Evolutionary conservation across 2,797 vertebrate genomes (phyloP), one percentile per base, ranked within the genome.

Genomic region (Muscicapa striata): DNA sequence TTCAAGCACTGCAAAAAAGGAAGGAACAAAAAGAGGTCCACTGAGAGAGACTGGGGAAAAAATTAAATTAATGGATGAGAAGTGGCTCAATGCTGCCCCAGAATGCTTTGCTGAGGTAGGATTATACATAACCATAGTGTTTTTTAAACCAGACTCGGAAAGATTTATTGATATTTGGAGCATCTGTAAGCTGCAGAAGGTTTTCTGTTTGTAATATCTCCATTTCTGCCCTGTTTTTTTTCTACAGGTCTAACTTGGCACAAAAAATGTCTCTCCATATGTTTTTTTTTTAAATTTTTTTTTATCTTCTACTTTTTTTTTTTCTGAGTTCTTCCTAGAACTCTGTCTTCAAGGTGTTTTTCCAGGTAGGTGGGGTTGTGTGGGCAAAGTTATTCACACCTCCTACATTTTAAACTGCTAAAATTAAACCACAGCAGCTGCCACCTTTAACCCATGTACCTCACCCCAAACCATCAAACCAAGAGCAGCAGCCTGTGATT

Each of bases 81-180:
- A 68, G n/a, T 38, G 58, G 38, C 62, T 95, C 27, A 14, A 11
- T 2, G 0, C n/a, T 55, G 46, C 22, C 40, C 89, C 75, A 77
- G 29, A 91, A 85, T 58, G 36, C 89, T 95, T 70, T 92, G 51
- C 58, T 68, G n/a, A 64, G 49, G 13, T 29, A 75, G 34, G 57
- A 63, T 83, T 92, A 19, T 20, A 30, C 21, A 76, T 21, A 51
- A 20, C 9, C 22, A 61, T 5, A 3, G 8, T 8, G 29, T 22
- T 79, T 84, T 88, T 83, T 76, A 69, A 84, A 54, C 2, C 10
- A 74, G 45, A 18, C 27, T 27, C 4, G 1, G n/a, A 29, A 32
- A 64, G 72, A 40, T 85, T 77, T 75, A 52, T 54, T 43, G 64
- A 45, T 61, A 49, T 82, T 57, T 84, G 38, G 45, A 89, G 48